Percentiles rank a stretch among this genome's conserved stretches.
Evolutionary conservation across 2,113 vertebrate species (phyloP).

Genomic region (Agapornis roseicollis): DNA sequence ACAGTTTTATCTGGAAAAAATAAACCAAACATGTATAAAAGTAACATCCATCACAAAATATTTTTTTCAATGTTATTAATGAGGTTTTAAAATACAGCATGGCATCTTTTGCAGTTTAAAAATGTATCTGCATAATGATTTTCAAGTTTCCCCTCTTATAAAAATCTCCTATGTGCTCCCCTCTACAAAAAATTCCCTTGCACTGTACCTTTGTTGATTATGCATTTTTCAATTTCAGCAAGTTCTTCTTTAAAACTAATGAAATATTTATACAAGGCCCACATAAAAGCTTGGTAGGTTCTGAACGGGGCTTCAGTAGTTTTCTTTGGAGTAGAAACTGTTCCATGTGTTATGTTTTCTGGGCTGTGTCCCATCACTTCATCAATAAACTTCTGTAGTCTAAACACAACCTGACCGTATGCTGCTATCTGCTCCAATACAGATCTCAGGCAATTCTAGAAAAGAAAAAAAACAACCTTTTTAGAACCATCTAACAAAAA

Average conservation of each 20-base stretch:
- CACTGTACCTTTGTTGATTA: conserved; percentile 86
- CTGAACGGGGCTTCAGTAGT: conserved; percentile 88
- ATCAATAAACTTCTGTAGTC: conserved; percentile 95
- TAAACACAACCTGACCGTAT: conserved; percentile 92
- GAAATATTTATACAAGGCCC: conserved; percentile 96
- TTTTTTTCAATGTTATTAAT: neutral
- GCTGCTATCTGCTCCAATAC: conserved; percentile 91
- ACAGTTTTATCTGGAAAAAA: conserved; percentile 84
- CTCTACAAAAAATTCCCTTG: neutral
- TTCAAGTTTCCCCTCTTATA: neutral
- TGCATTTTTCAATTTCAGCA: conserved; percentile 86
- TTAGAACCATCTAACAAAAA: neutral
- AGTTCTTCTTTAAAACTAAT: conserved; percentile 93
- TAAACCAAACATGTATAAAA: neutral
- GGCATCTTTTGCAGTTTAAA: neutral
- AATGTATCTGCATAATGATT: neutral
- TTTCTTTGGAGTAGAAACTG: conserved; percentile 79
- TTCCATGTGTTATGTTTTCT: conserved; percentile 75
- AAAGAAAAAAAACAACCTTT: neutral
- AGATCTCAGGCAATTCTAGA: conserved; percentile 88
- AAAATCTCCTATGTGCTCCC: neutral
- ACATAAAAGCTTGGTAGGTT: conserved; percentile 98
- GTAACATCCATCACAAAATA: neutral
- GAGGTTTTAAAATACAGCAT: neutral
- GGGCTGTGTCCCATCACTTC: conserved; percentile 90